phyloP scores from a whole-genome alignment of 1,140 invertebrate species.

The Temnothorax nylanderi region DNA sequence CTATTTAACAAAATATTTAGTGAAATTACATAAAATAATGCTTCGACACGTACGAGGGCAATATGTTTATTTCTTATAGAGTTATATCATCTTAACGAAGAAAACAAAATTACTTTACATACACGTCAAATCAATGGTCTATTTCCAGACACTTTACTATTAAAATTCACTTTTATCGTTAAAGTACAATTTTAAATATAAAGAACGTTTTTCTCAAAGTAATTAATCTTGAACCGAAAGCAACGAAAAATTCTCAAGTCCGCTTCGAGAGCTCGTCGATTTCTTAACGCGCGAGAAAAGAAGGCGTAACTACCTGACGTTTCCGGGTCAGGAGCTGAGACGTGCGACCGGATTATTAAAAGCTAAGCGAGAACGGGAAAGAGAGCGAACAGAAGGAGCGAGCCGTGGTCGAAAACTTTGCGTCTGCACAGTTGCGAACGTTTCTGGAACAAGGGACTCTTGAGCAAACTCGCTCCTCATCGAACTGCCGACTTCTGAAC shows the following conservation, averaged over 20 bases:
- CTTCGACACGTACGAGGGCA: not conserved
- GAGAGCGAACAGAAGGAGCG: not conserved
- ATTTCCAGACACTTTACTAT: not conserved
- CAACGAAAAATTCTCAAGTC: constrained; percentile 14
- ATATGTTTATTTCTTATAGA: not conserved
- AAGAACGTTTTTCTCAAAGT: not conserved
- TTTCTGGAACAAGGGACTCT: constrained; percentile 74
- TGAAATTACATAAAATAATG: not conserved
- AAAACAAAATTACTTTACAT: not conserved
- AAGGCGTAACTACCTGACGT: constrained; percentile 49
- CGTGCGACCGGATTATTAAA: constrained; percentile 75
- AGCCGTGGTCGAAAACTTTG: constrained; percentile 68
- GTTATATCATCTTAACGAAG: not conserved
- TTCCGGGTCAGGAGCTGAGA: constrained; percentile 65
- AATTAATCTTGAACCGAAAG: constrained; percentile 30
- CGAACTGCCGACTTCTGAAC: constrained; percentile 55
- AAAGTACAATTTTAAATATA: not conserved
- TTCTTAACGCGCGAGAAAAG: constrained; percentile 28
- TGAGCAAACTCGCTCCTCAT: constrained; percentile 69
- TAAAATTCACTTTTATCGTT: no score
- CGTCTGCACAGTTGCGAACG: constrained; percentile 58
- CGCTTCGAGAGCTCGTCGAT: constrained; percentile 12
- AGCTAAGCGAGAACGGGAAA: constrained; percentile 61
- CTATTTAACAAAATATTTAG: constrained; percentile 2
- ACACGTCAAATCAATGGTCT: not conserved